These are phyloP conservation scores for Pteria penguin DNA, from an alignment of 2,888 invertebrate genomes.

Conservation along the genomic window DNA sequence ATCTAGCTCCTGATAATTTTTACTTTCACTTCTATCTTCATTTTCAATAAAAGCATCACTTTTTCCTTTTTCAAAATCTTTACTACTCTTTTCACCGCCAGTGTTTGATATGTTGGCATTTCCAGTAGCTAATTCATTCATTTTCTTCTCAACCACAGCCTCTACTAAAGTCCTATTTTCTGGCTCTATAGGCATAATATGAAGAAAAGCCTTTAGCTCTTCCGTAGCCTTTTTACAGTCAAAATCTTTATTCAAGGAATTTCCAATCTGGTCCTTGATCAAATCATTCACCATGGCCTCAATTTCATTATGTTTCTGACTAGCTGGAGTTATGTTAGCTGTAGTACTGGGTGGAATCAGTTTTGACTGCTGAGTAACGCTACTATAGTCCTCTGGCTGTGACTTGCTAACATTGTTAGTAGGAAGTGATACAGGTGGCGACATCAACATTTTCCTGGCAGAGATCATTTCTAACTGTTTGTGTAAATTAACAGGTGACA, in stretches of 20 bases:
- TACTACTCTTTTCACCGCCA: neutral
- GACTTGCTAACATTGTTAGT: neutral
- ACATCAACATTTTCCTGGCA: constrained; percentile 26
- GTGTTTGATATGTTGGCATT: neutral
- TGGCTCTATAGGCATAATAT: constrained; percentile 53
- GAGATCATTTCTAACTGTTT: constrained; percentile 34
- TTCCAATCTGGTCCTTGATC: constrained; percentile 50
- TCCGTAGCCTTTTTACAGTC: constrained; percentile 50
- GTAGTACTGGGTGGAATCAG: neutral
- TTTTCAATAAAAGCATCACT: neutral
- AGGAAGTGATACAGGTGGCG: constrained; percentile 10
- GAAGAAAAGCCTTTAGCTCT: constrained; percentile 60
- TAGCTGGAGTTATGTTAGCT: neutral
- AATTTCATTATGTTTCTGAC: constrained; percentile 3
- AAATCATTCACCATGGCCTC: constrained; percentile 49
- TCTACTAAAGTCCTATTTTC: constrained; percentile 43
- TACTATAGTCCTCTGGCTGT: neutral
- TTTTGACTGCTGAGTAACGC: neutral
- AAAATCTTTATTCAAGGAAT: constrained; percentile 33
- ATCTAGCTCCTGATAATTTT: too few species aligned
- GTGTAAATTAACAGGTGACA: constrained; percentile 19
- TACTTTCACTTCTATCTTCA: neutral
- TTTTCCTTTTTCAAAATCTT: neutral
- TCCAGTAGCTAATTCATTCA: neutral
- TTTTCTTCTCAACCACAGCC: constrained; percentile 29